phyloP scores from a whole-genome alignment of 2,113 vertebrate genomes.

The Micromys minutus region DNA sequence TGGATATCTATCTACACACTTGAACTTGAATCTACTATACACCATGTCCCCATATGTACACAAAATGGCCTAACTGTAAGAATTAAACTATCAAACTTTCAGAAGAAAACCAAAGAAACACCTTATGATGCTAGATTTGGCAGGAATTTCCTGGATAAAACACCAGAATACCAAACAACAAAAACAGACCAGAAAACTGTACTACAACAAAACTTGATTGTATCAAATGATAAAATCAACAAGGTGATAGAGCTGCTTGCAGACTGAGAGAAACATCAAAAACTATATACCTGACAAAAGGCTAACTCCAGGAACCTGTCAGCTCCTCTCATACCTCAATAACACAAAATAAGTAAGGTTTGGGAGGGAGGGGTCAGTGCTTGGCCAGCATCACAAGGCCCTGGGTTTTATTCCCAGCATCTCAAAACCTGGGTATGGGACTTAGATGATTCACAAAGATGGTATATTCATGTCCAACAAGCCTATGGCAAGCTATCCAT shows the following conservation, averaged over 20 bases:
- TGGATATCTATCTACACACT: background rate
- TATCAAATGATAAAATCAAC: background rate
- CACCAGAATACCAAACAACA: background rate
- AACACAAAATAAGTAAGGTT: background rate
- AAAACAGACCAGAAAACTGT: too few relatives aligned
- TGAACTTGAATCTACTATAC: background rate
- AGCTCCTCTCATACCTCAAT: background rate
- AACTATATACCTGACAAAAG: background rate
- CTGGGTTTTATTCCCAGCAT: background rate
- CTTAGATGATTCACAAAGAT: background rate
- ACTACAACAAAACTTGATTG: background rate
- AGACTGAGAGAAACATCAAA: background rate
- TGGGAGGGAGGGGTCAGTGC: accelerated
- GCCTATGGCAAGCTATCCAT: background rate
- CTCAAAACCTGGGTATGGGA: background rate
- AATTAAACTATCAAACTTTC: background rate
- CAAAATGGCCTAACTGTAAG: background rate
- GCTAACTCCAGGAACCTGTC: background rate
- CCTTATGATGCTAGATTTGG: background rate
- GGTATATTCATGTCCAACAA: background rate
- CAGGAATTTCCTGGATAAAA: background rate
- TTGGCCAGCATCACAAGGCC: background rate
- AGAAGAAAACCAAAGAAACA: conserved; percentile 14
- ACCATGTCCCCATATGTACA: background rate
- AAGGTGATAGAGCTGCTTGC: background rate